phyloP scores from a whole-genome alignment of 2,797 vertebrate species.

The Nasua narica region DNA sequence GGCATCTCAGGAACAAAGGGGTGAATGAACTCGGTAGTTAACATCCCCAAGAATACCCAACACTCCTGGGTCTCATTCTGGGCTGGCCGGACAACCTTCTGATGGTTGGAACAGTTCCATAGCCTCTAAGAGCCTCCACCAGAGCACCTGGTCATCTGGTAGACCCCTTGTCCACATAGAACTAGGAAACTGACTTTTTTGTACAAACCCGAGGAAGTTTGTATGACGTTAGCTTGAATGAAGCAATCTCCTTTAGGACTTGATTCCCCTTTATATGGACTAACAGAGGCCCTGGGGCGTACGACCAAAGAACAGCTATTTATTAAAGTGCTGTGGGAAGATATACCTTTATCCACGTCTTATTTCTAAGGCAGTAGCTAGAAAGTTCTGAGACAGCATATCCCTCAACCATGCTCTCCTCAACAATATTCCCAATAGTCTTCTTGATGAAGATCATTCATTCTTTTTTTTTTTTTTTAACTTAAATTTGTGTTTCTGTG shows the following conservation, averaged over 20 bases:
- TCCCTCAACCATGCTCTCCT: background rate
- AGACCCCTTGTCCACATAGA: background rate
- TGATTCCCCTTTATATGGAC: background rate
- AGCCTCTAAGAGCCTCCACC: background rate
- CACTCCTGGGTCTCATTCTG: background rate
- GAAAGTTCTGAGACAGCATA: background rate
- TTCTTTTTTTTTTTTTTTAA: background rate
- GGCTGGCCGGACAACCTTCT: background rate
- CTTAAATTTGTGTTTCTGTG: background rate
- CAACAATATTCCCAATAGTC: background rate
- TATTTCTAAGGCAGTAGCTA: background rate
- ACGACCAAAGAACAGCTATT: background rate
- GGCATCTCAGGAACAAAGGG: background rate
- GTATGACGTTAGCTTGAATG: background rate
- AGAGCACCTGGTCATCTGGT: background rate
- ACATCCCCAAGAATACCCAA: background rate
- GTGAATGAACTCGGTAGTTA: rapidly evolving
- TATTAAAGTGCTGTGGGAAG: background rate
- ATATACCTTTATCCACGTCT: background rate
- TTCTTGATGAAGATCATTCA: background rate
- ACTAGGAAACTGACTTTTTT: background rate
- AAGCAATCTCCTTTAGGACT: background rate
- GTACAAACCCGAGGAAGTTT: background rate
- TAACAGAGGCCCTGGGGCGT: background rate
- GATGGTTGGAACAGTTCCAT: background rate